A percentile compares a stretch with the other conserved stretches of the same genome.
Evolutionary conservation across 2,888 invertebrate genomes (phyloP).

Genomic region (Lypha dubia): DNA sequence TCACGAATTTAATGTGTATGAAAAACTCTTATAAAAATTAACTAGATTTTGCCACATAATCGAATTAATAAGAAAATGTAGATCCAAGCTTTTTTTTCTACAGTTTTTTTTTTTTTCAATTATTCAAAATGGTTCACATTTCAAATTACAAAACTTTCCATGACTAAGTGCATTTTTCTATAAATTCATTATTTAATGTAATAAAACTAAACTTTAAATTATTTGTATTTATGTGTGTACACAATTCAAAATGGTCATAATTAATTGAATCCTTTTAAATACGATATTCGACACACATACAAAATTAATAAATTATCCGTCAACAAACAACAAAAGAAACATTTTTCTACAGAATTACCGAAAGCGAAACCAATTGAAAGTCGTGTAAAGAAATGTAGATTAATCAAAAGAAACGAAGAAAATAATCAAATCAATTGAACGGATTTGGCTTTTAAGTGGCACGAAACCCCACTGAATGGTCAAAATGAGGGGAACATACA

Average conservation of each 20-base stretch:
- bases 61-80: neutral
- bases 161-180: constrained; percentile 11
- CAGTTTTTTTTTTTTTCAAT: neutral
- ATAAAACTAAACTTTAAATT: neutral
- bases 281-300: constrained; percentile 47
- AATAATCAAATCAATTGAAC: constrained; percentile 43
- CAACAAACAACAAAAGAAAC: constrained; percentile 21
- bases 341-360: constrained; percentile 68
- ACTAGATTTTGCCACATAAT: too few relatives aligned
- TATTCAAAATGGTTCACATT: neutral
- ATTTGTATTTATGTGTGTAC: constrained; percentile 18
- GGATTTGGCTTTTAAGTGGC: constrained; percentile 51
- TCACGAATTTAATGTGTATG: too few relatives aligned
- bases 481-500: neutral
- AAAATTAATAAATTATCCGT: constrained; percentile 60
- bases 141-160: constrained; percentile 10
- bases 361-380: constrained; percentile 72
- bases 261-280: constrained; percentile 61
- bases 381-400: constrained; percentile 50
- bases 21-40: too few relatives aligned
- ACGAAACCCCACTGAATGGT: constrained; percentile 23
- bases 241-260: constrained; percentile 6
- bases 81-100: neutral
- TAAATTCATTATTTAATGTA: neutral
- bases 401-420: constrained; percentile 22